Evolutionary conservation across 2,888 invertebrate species (phyloP).

Genomic region (Romanomermis culicivorax): DNA sequence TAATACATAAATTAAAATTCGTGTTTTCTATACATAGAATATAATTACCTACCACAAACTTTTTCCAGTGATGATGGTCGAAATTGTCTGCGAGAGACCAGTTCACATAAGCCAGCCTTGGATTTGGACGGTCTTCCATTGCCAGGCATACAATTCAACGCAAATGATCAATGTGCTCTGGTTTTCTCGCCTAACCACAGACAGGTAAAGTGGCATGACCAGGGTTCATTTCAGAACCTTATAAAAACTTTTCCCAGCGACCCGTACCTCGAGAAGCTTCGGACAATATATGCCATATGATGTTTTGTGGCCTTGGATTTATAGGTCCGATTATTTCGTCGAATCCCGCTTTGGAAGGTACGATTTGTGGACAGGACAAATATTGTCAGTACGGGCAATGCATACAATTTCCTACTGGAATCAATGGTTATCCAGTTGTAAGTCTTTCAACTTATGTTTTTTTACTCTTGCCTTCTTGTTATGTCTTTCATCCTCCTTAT

Average conservation of each 20-base stretch:
- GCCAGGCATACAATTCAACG: background rate
- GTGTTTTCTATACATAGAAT: no score
- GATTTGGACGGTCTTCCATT: conserved; percentile 11
- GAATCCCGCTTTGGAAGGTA: conserved; percentile 8
- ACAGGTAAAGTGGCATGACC: no score
- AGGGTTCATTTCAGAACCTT: no score
- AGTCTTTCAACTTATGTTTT: no score
- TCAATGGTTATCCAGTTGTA: no score
- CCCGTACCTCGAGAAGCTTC: no score
- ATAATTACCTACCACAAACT: no score
- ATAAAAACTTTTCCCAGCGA: no score
- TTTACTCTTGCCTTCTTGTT: no score
- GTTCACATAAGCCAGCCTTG: conserved; percentile 19
- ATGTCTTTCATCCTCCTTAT: no score
- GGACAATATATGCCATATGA: conserved; percentile 25
- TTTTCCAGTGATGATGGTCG: conserved; percentile 15
- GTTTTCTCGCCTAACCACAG: conserved; percentile 18
- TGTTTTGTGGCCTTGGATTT: conserved; percentile 26
- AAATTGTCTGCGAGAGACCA: conserved; percentile 22
- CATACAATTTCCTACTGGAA: no score
- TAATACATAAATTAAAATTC: no score
- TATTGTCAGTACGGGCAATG: conserved; percentile 4
- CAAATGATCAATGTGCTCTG: background rate
- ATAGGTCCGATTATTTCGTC: conserved; percentile 28
- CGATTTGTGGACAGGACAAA: background rate